Percentiles rank a stretch among this genome's conserved stretches.
These are phyloP conservation scores for Subanguina moxae DNA, from an alignment of 1,140 invertebrate species.

Conservation along the genomic window DNA sequence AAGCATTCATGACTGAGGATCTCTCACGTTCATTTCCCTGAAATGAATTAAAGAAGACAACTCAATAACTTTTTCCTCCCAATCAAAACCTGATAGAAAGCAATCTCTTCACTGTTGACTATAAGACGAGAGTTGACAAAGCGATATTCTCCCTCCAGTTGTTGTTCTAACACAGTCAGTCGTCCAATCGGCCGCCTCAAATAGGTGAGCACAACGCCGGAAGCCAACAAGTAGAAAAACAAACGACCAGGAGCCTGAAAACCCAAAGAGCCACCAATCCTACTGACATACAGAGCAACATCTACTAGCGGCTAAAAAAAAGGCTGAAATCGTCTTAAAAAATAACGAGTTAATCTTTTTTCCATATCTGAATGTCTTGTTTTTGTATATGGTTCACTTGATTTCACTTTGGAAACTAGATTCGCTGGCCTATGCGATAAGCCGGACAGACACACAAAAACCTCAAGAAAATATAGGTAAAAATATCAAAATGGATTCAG, in stretches of 20 bases:
- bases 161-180: slow-evolving; percentile 87
- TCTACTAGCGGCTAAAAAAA: slow-evolving; percentile 75
- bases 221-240: slow-evolving; percentile 48
- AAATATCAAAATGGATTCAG: too few species aligned
- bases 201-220: slow-evolving; percentile 53
- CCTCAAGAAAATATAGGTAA: too few species aligned
- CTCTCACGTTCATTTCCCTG: slow-evolving; percentile 80
- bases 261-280: slow-evolving; percentile 78
- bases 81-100: slow-evolving; percentile 75
- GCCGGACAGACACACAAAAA: too few species aligned
- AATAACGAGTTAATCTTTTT: background rate
- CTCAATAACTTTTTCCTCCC: background rate
- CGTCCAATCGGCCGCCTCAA: slow-evolving; percentile 77
- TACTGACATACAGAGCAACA: slow-evolving; percentile 86
- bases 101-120: slow-evolving; percentile 93
- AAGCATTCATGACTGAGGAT: slow-evolving; percentile 78
- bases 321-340: background rate
- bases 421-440: too few species aligned
- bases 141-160: slow-evolving; percentile 92
- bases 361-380: too few species aligned
- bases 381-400: too few species aligned
- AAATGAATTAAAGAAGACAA: slow-evolving; percentile 3
- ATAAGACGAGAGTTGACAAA: slow-evolving; percentile 92
- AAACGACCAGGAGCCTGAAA: slow-evolving; percentile 65
- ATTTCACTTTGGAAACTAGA: too few species aligned